Evolutionary conservation across 2,888 invertebrate genomes (phyloP).

Genomic region (Maniola hyperantus): DNA sequence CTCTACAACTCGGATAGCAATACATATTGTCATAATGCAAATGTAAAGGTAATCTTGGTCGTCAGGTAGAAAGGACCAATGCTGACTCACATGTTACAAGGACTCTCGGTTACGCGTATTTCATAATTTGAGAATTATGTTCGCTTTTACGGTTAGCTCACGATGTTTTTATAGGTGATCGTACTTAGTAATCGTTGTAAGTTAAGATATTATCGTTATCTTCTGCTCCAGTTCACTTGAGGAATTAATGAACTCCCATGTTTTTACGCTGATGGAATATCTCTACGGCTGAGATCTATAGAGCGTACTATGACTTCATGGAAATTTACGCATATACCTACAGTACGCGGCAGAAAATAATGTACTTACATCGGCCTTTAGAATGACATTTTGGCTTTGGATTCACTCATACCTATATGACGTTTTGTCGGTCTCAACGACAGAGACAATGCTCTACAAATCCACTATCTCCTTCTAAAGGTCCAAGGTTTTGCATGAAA

Average conservation of each 20-base stretch:
- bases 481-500: no score
- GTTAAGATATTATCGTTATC: background rate
- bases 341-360: no score
- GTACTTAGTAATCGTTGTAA: background rate
- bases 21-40: slow-evolving; percentile 60
- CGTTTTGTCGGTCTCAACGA: no score
- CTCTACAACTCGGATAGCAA: slow-evolving; percentile 19
- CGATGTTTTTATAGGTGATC: background rate
- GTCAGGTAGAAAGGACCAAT: slow-evolving; percentile 48
- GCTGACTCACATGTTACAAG: slow-evolving; percentile 47
- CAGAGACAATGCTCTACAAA: no score
- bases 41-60: slow-evolving; percentile 52
- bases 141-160: background rate
- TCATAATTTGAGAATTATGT: background rate
- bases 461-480: no score
- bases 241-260: background rate
- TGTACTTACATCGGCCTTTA: no score
- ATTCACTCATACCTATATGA: no score
- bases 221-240: background rate
- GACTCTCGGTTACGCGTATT: slow-evolving; percentile 4
- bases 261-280: background rate
- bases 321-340: no score
- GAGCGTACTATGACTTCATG: no score
- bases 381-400: no score
- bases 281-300: no score